Conservation (phyloP, 2,113 vertebrate species). For the Isurus oxyrinchus region DNA sequence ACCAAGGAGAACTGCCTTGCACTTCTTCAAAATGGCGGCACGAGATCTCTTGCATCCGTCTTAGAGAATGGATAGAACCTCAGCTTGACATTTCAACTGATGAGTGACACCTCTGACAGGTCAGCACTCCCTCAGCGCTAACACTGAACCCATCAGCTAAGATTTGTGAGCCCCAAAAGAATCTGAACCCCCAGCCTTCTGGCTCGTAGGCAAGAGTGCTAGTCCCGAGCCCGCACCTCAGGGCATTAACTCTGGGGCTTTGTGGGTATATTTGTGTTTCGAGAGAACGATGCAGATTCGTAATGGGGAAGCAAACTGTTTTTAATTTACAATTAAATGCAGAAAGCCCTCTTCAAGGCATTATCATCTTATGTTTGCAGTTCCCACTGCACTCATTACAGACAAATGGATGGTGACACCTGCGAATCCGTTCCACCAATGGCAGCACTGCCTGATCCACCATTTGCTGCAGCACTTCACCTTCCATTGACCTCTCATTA, state of each 20-base stretch:
- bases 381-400: background rate
- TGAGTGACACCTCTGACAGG: background rate
- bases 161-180: background rate
- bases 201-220: too few species aligned
- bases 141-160: background rate
- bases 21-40: background rate
- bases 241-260: background rate
- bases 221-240: too few species aligned
- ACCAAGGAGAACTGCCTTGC: background rate
- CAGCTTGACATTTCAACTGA: background rate
- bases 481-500: background rate
- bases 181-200: too few species aligned
- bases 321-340: slow-evolving; percentile 12
- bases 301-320: background rate
- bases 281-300: background rate
- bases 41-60: background rate
- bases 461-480: background rate
- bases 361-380: background rate
- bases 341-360: background rate
- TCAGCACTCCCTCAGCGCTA: background rate
- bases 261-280: background rate
- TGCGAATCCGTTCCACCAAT: background rate
- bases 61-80: too few species aligned
- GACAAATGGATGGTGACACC: background rate
- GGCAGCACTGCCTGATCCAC: background rate